These are phyloP conservation scores for Eclectus roratus DNA, from an alignment of 2,113 vertebrate species.

Conservation along the genomic window DNA sequence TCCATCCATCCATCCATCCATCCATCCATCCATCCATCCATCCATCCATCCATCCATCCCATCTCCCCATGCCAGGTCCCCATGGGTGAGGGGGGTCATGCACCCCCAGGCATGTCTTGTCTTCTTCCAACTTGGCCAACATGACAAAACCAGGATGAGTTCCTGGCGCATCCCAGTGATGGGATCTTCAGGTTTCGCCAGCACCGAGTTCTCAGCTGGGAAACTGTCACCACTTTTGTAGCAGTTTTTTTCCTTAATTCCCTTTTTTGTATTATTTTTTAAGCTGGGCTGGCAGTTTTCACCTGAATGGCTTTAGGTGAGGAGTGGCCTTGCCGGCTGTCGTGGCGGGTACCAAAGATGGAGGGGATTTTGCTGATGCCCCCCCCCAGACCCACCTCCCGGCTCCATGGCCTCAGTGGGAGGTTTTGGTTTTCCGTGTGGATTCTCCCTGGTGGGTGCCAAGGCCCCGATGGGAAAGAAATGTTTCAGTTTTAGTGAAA, in stretches of 20 bases:
- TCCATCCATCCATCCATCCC: background rate
- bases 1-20: too few species aligned
- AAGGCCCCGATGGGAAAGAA: background rate
- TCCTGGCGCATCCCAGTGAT: background rate
- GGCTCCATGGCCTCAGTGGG: background rate
- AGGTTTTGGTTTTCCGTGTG: background rate
- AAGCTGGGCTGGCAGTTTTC: background rate
- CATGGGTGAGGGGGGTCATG: background rate
- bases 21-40: too few species aligned
- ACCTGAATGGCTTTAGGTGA: background rate
- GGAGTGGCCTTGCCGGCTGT: background rate
- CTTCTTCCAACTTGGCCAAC: background rate
- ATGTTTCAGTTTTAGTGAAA: constrained; percentile 62
- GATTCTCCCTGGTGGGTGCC: background rate
- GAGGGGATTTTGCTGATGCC: background rate
- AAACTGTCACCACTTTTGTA: background rate
- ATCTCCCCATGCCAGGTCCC: background rate
- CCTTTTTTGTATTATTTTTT: background rate
- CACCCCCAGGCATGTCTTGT: background rate
- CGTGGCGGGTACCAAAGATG: background rate
- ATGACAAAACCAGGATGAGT: background rate
- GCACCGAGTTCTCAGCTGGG: background rate
- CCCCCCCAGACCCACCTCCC: background rate
- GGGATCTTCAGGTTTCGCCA: background rate
- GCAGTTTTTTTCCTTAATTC: background rate